Percentiles rank a stretch among this genome's conserved stretches.
phyloP scores from a whole-genome alignment of 2,797 vertebrate species.

The Gila robusta region DNA sequence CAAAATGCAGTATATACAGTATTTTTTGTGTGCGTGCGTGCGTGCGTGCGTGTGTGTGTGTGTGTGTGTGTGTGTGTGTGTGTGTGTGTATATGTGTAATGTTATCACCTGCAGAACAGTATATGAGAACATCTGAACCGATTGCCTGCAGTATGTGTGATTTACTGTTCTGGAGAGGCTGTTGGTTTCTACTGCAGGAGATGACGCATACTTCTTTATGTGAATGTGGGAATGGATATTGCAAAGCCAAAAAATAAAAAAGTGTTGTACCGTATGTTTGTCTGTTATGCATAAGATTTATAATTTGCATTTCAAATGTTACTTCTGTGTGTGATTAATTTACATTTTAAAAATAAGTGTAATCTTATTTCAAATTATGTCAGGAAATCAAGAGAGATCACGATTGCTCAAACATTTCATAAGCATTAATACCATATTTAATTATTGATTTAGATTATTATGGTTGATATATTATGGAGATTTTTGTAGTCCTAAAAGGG shows the following conservation, averaged over 20 bases:
- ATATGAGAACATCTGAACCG: conserved; percentile 17
- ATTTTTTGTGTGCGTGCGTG: too few species aligned
- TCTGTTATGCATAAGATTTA: not conserved
- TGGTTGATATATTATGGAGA: too few species aligned
- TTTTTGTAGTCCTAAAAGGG: too few species aligned
- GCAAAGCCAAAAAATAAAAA: not conserved
- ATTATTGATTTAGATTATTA: too few species aligned
- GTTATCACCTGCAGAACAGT: not conserved
- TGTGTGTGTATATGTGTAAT: too few species aligned
- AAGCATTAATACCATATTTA: too few species aligned
- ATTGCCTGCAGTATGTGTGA: conserved; percentile 14
- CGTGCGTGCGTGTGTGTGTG: too few species aligned
- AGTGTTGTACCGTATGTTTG: not conserved
- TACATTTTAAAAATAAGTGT: not conserved
- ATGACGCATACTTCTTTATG: not conserved
- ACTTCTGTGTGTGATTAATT: not conserved
- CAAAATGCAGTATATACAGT: too few species aligned
- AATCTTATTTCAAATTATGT: not conserved
- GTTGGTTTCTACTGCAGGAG: conserved; percentile 1
- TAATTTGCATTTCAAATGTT: not conserved
- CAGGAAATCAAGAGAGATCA: not conserved
- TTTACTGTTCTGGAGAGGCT: conserved; percentile 2
- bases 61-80: too few species aligned
- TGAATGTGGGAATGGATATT: not conserved
- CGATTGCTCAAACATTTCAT: not conserved